These are phyloP conservation scores for Heterodera schachtii DNA, from an alignment of 1,140 invertebrate genomes.

Conservation along the genomic window DNA sequence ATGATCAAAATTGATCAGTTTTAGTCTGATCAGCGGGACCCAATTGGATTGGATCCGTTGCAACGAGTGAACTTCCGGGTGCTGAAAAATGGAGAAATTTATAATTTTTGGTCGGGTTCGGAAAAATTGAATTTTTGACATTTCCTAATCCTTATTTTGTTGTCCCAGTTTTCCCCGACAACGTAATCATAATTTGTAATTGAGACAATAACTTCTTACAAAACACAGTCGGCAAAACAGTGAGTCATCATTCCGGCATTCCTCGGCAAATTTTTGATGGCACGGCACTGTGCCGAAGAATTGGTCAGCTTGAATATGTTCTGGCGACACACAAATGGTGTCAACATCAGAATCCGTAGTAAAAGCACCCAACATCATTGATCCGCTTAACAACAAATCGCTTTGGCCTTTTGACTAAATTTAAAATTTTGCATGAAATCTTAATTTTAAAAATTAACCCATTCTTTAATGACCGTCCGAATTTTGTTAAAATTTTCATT, in stretches of 20 bases:
- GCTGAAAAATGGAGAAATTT: not conserved
- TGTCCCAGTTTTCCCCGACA: too few species aligned
- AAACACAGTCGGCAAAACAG: not conserved
- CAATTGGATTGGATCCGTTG: not conserved
- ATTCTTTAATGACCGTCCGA: not conserved
- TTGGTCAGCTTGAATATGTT: not conserved
- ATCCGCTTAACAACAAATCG: not conserved
- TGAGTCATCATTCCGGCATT: conserved; percentile 1
- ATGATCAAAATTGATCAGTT: not conserved
- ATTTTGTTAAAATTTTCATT: not conserved
- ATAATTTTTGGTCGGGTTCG: too few species aligned
- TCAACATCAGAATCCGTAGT: not conserved
- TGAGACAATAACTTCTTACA: not conserved
- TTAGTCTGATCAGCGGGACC: not conserved
- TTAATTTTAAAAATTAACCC: not conserved
- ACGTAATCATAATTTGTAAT: too few species aligned
- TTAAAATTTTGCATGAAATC: not conserved
- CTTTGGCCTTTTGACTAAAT: not conserved
- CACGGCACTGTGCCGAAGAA: not conserved
- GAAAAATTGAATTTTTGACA: too few species aligned
- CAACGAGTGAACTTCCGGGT: not conserved
- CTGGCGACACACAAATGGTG: not conserved
- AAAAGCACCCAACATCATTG: not conserved
- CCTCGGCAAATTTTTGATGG: not conserved
- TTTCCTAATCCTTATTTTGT: too few species aligned